phyloP scores from a whole-genome alignment of 2,797 vertebrate species.

The Pseudochirops cupreus region DNA sequence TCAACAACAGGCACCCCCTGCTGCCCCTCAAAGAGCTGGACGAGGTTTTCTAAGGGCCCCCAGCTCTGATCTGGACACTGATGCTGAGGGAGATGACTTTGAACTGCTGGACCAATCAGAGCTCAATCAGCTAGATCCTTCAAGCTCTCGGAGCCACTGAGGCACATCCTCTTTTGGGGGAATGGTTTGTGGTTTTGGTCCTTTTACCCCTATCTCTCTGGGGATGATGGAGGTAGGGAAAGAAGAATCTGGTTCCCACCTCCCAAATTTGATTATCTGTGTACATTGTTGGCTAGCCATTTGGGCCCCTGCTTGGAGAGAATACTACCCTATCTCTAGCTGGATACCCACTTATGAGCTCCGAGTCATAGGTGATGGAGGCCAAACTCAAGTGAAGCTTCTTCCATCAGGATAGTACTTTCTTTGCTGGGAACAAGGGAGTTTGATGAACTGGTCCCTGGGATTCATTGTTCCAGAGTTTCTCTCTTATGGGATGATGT shows the following conservation, averaged over 20 bases:
- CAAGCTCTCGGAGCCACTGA: slow-evolving; percentile 88
- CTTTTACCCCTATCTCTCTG: slow-evolving; percentile 50
- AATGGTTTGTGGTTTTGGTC: slow-evolving; percentile 60
- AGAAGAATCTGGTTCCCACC: slow-evolving; percentile 56
- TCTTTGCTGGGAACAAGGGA: slow-evolving; percentile 43
- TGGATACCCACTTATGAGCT: slow-evolving; percentile 45
- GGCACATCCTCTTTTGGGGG: slow-evolving; percentile 40
- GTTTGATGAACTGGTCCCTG: slow-evolving; percentile 40
- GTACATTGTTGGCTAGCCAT: slow-evolving; percentile 42
- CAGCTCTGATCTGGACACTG: slow-evolving; percentile 96
- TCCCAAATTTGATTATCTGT: slow-evolving; percentile 51
- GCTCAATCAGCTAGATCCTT: slow-evolving; percentile 95
- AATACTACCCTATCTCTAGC: slow-evolving; percentile 40
- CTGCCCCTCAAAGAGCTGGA: slow-evolving; percentile 83
- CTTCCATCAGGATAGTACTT: slow-evolving; percentile 54
- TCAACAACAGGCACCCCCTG: slow-evolving; percentile 84
- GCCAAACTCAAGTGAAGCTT: slow-evolving; percentile 27
- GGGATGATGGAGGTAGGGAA: slow-evolving; percentile 63
- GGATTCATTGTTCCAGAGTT: not conserved
- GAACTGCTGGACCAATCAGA: slow-evolving; percentile 99
- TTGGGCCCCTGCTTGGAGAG: slow-evolving; percentile 56
- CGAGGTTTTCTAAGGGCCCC: slow-evolving; percentile 90
- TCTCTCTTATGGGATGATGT: slow-evolving; percentile 65
- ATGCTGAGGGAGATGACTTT: slow-evolving; percentile 96
- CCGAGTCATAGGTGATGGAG: slow-evolving; percentile 23